Base-by-base conservation (phyloP, 92 coral and sea anemone species). In the Diadumene lineata region DNA sequence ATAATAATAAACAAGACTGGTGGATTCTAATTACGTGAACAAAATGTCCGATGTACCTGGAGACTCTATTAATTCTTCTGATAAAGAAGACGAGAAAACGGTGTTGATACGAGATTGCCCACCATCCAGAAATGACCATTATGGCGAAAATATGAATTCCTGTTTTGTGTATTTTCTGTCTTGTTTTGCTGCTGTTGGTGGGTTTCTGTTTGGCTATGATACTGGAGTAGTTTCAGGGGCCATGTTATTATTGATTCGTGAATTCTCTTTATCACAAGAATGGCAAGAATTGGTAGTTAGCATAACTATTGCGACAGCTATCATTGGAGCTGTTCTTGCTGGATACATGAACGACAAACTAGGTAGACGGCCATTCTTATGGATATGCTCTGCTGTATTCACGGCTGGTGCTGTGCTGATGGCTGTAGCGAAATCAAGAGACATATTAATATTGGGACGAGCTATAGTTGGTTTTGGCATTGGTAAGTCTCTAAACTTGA, bases 191-290 rank as follows among this genome's bases (percentile, higher is more conserved):
- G 98, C 97, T 0, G 48, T 91, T 22, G 98, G 98, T 29, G 98
- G 98, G 4, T 94, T 94, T 44, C 74, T 94, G 24, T 94, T 94
- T 67, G 98, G 98, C 10, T 94, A 94, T 50, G 98, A 94, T 75
- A 94, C 98, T 3, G 98, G 98, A 0, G 98, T 94, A 9, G 81
- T 94, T 0, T 94, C 98, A 6, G 98, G 98, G 28, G 96, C 98
- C 13, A 81, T 94, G 91, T 75, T 94, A 19, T 83, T 85, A 4
- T 73, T 94, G 4, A 81, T 72, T 48, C 66, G 87, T 48, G 90
- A 85, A 74, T 91, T 94, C 56, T 86, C 64, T 0, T 75, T 94
- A 63, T 74, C 82, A 0, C 68, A 77, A 15, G 68, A 88, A 18
- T 91, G 93, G 98, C 94, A 94, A 43, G 98, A 91, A 71, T 76